Evolutionary conservation across 2,797 vertebrate genomes (phyloP).

Genomic region (Chloroceryle amazona): DNA sequence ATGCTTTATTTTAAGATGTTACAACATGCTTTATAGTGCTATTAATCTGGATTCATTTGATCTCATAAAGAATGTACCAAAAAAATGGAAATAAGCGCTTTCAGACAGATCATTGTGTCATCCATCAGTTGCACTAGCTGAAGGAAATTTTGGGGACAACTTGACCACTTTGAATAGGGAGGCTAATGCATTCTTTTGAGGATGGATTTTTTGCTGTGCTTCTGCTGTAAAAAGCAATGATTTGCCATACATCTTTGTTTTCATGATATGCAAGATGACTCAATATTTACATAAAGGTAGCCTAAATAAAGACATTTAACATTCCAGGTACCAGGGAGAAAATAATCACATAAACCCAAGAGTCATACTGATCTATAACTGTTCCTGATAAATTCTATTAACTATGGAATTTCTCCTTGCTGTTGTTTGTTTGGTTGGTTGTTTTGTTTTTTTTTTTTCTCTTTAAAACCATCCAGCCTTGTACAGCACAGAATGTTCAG

Average conservation of each 20-base stretch:
- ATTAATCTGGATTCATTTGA: neutral
- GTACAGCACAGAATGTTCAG: neutral
- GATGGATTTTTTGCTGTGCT: neutral
- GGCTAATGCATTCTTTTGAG: neutral
- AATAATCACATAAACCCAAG: neutral
- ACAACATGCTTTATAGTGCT: neutral
- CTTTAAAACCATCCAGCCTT: neutral
- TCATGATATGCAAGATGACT: neutral
- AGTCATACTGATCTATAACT: neutral
- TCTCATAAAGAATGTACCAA: neutral
- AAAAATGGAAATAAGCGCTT: neutral
- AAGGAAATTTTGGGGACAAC: neutral
- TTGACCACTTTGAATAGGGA: neutral
- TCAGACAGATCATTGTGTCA: neutral
- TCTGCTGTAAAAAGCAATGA: neutral
- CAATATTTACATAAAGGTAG: neutral
- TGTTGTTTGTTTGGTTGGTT: neutral
- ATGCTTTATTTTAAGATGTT: neutral
- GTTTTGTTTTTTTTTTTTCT: neutral
- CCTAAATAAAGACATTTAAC: neutral
- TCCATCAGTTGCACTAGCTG: neutral
- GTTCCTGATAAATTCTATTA: neutral
- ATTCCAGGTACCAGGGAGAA: neutral
- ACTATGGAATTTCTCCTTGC: neutral
- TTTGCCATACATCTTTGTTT: neutral